A percentile compares a stretch with the other conserved stretches of the same genome.
Conservation (phyloP, 2,888 invertebrate genomes). For the Tubulanus polymorphus region DNA sequence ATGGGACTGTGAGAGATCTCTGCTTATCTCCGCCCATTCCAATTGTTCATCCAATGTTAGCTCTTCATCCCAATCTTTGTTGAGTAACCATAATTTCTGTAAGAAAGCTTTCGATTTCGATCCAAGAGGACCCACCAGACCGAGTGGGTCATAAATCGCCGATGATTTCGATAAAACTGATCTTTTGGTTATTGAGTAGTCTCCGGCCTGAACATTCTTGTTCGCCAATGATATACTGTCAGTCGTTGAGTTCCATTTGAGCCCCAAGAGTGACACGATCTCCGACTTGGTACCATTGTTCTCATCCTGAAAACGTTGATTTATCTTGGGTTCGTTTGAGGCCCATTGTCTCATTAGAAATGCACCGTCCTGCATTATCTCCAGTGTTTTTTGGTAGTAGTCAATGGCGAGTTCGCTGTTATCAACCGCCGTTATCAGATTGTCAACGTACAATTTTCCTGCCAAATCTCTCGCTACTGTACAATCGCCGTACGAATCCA, state of each 20-base stretch:
- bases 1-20: neutral
- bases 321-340: slow-evolving; percentile 5
- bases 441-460: slow-evolving; percentile 13
- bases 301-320: neutral
- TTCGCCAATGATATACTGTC: no score
- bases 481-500: slow-evolving; percentile 1
- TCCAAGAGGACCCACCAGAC: no score
- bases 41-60: no score
- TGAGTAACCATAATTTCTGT: no score
- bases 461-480: neutral
- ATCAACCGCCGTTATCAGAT: slow-evolving; percentile 10
- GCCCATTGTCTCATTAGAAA: slow-evolving; percentile 14
- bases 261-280: slow-evolving; percentile 8
- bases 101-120: no score
- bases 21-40: no score
- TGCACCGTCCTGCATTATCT: slow-evolving; percentile 9
- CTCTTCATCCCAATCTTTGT: no score
- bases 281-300: neutral
- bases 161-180: no score
- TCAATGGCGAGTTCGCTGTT: neutral
- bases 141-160: no score
- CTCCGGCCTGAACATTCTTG: no score
- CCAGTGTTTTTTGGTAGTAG: slow-evolving; percentile 6
- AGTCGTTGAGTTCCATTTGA: slow-evolving; percentile 10
- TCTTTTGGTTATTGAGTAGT: no score